These are phyloP conservation scores for Drosophila guanche DNA, from an alignment of 1,140 invertebrate species.

Conservation along the genomic window DNA sequence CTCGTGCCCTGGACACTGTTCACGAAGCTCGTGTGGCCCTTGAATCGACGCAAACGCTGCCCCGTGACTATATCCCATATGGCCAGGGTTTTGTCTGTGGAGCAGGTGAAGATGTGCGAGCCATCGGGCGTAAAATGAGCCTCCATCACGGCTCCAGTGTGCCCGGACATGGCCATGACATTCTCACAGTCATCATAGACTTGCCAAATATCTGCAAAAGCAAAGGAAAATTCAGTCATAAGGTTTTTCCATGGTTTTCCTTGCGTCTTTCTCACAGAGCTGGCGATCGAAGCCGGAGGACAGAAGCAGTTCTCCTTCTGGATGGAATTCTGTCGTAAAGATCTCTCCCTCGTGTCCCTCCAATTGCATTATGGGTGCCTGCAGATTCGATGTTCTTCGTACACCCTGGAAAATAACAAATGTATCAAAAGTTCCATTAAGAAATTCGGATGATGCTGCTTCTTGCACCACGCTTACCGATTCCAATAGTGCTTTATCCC, in stretches of 20 bases:
- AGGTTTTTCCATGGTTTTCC: neutral
- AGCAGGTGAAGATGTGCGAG: slow-evolving; percentile 93
- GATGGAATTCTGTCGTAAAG: slow-evolving; percentile 96
- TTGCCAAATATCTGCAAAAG: slow-evolving; percentile 95
- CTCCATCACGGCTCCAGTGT: slow-evolving; percentile 98
- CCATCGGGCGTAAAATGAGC: slow-evolving; percentile 98
- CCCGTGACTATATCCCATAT: slow-evolving; percentile 97
- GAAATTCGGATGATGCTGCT: slow-evolving; percentile 14
- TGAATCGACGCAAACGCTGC: slow-evolving; percentile 94
- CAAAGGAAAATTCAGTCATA: neutral
- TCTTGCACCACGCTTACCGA: slow-evolving; percentile 62
- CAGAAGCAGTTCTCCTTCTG: slow-evolving; percentile 96
- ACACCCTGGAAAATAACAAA: slow-evolving; percentile 83
- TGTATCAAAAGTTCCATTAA: neutral
- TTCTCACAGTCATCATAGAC: slow-evolving; percentile 99
- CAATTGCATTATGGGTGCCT: slow-evolving; percentile 97
- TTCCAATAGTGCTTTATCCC: slow-evolving; percentile 80
- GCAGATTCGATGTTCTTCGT: slow-evolving; percentile 93
- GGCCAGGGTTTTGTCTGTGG: slow-evolving; percentile 97
- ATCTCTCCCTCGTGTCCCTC: slow-evolving; percentile 99
- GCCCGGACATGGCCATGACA: slow-evolving; percentile 94
- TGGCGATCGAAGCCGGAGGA: slow-evolving; percentile 98
- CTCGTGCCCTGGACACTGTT: slow-evolving; percentile 93
- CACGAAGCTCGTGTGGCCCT: slow-evolving; percentile 95
- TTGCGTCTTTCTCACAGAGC: slow-evolving; percentile 91